Percentiles rank a stretch among this genome's conserved stretches.
These are phyloP conservation scores for Aspidiotus destructor DNA, from an alignment of 2,888 invertebrate species.

Conservation along the genomic window DNA sequence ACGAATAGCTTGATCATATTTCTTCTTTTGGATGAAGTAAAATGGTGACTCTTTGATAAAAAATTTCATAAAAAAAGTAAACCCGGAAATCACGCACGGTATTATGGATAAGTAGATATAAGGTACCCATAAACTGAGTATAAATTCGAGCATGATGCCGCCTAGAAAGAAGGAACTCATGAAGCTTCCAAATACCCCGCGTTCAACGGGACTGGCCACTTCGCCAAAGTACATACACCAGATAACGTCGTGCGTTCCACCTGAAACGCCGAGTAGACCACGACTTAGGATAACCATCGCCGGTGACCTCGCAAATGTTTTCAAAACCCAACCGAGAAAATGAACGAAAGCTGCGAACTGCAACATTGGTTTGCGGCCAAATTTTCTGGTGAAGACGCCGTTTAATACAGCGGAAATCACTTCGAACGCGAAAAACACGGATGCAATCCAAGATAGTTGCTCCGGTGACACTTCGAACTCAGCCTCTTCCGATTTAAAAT, in stretches of 20 bases:
- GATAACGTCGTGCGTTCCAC: slow-evolving; percentile 36
- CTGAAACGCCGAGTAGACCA: slow-evolving; percentile 36
- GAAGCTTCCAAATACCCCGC: slow-evolving; percentile 36
- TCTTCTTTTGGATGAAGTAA: background rate
- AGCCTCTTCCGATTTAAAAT: background rate
- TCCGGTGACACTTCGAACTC: slow-evolving; percentile 5
- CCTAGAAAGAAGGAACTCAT: slow-evolving; percentile 36
- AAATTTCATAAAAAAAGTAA: background rate
- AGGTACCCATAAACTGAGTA: slow-evolving; percentile 35
- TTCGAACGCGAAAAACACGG: background rate
- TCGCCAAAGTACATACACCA: slow-evolving; percentile 37
- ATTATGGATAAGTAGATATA: slow-evolving; percentile 21
- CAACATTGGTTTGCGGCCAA: slow-evolving; percentile 10
- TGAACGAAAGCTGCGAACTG: no score
- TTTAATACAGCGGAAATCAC: background rate
- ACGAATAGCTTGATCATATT: background rate
- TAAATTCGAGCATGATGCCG: slow-evolving; percentile 37
- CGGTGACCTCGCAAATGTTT: slow-evolving; percentile 1
- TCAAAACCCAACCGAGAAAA: slow-evolving; percentile 6
- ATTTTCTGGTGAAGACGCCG: background rate
- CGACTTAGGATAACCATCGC: slow-evolving; percentile 34
- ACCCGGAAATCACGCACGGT: background rate
- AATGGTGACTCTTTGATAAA: slow-evolving; percentile 2
- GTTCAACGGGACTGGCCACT: slow-evolving; percentile 34
- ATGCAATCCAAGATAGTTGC: slow-evolving; percentile 20